A percentile compares a stretch with the other conserved stretches of the same genome.
phyloP scores from a whole-genome alignment of 2,113 vertebrate species.

The Mystacornis crossleyi region DNA sequence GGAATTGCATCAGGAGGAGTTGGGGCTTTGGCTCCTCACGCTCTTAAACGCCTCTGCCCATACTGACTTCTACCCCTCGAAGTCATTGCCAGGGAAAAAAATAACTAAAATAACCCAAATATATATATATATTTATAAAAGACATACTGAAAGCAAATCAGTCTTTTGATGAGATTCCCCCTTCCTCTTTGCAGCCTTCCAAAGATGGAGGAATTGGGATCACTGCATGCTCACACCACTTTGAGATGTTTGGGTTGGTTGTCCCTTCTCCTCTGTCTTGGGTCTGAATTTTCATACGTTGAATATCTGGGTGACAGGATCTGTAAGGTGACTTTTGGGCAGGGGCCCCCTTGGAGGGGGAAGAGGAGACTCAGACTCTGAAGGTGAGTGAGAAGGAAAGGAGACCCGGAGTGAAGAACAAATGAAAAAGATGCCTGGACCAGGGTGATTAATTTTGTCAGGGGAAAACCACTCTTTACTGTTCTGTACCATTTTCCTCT shows the following conservation, averaged over 20 bases:
- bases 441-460: background rate
- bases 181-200: background rate
- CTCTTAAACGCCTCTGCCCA: background rate
- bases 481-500: background rate
- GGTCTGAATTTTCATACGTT: background rate
- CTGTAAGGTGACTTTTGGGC: background rate
- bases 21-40: background rate
- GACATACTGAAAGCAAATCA: background rate
- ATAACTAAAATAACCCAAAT: background rate
- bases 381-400: background rate
- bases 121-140: background rate
- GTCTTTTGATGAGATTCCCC: background rate
- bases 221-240: background rate
- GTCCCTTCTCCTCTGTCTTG: background rate
- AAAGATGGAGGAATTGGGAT: background rate
- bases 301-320: background rate
- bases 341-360: background rate
- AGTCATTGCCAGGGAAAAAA: background rate
- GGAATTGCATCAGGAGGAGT: background rate
- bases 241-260: rapidly evolving
- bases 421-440: background rate
- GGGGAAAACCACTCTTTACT: background rate
- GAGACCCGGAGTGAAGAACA: background rate
- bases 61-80: background rate
- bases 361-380: background rate